Conservation (phyloP, 2,113 vertebrate genomes). For the Hucho hucho region DNA sequence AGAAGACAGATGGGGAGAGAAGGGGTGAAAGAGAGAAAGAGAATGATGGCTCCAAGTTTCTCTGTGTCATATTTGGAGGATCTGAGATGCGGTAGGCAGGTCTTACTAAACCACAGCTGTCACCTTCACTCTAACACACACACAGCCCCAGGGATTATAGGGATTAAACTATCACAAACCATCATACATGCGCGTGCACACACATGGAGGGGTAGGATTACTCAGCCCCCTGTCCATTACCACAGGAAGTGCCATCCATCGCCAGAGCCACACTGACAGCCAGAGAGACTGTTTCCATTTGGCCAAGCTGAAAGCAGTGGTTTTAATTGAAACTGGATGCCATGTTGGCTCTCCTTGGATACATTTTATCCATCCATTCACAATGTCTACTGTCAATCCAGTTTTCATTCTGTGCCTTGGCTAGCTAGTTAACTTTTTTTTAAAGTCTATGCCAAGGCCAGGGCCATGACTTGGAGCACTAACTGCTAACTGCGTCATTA, state of each 20-base stretch:
- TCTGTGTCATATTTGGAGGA: constrained; percentile 27
- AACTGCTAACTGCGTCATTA: not conserved
- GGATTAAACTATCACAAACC: constrained; percentile 24
- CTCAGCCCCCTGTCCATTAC: not conserved
- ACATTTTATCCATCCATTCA: not conserved
- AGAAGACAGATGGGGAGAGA: constrained; percentile 6
- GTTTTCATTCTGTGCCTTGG: not conserved
- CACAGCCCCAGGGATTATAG: not conserved
- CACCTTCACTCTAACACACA: constrained; percentile 36
- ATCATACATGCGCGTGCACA: not conserved
- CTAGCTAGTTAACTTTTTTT: not conserved
- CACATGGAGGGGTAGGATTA: not conserved
- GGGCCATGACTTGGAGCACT: not conserved
- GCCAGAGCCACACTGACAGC: constrained; percentile 29
- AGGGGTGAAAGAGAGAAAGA: constrained; percentile 1
- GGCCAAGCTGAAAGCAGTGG: not conserved
- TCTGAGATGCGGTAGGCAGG: constrained; percentile 31
- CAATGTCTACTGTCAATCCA: not conserved
- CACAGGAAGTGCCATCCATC: constrained; percentile 22
- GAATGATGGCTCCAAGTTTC: constrained; percentile 2
- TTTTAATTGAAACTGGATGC: constrained; percentile 3
- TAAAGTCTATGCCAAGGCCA: not conserved
- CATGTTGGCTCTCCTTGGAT: not conserved
- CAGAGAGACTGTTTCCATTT: constrained; percentile 18
- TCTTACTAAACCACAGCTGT: constrained; percentile 41